A percentile compares a stretch with the other conserved stretches of the same genome.
phyloP scores from a whole-genome alignment of 2,888 invertebrate genomes.

The Lithophane semibrunnea region DNA sequence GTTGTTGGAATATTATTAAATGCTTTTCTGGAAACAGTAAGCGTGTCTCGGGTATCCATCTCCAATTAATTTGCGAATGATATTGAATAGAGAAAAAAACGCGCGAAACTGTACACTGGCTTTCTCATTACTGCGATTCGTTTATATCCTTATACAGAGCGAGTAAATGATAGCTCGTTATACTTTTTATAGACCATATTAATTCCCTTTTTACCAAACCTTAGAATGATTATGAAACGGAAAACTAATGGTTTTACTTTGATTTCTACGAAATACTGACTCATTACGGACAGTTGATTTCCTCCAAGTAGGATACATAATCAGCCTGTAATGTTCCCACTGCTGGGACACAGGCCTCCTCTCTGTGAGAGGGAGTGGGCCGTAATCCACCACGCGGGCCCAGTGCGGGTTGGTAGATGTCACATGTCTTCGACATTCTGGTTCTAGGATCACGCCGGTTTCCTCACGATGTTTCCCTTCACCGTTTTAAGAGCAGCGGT shows the following conservation, averaged over 20 bases:
- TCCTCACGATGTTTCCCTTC: too few species aligned
- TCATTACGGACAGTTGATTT: conserved; percentile 3
- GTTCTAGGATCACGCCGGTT: too few species aligned
- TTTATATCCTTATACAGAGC: conserved; percentile 65
- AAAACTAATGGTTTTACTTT: conserved; percentile 36
- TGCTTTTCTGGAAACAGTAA: conserved; percentile 61
- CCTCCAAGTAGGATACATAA: not conserved
- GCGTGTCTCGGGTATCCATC: conserved; percentile 69
- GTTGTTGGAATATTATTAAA: conserved; percentile 62
- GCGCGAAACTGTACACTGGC: conserved; percentile 68
- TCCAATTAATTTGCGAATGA: conserved; percentile 80
- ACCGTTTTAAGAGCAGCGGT: too few species aligned
- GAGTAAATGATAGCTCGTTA: conserved; percentile 77
- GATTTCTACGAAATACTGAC: conserved; percentile 15
- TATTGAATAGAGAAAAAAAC: conserved; percentile 71
- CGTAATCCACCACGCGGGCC: too few species aligned
- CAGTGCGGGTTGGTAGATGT: too few species aligned
- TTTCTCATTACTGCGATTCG: conserved; percentile 75
- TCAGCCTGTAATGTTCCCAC: too few species aligned
- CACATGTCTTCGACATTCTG: too few species aligned
- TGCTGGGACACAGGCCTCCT: too few species aligned
- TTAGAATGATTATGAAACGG: conserved; percentile 27
- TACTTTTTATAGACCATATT: conserved; percentile 69
- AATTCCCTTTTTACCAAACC: conserved; percentile 66
- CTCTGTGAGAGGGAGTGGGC: too few species aligned